Conservation (phyloP, 2,888 invertebrate species). For the Phanerotoma sp. region DNA sequence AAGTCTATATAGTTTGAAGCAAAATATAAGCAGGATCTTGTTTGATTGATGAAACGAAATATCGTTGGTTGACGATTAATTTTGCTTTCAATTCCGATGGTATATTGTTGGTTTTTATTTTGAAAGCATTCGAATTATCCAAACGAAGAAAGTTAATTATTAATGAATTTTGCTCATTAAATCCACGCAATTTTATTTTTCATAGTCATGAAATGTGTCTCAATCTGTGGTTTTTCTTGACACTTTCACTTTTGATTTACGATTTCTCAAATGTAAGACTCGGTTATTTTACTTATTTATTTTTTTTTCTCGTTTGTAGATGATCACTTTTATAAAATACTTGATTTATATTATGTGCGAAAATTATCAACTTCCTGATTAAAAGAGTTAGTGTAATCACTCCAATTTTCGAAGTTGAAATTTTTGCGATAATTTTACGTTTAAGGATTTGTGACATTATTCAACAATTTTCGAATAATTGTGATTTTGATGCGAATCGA, state of each 20-base stretch:
- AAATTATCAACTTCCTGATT: no score
- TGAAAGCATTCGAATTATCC: neutral
- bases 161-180: neutral
- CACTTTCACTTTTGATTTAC: slow-evolving; percentile 13
- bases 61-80: neutral
- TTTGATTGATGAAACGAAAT: neutral
- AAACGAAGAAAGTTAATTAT: neutral
- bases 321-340: no score
- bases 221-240: neutral
- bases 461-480: no score
- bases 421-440: no score
- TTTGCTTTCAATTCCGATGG: neutral
- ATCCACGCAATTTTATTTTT: neutral
- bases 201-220: slow-evolving; percentile 3
- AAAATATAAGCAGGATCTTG: neutral
- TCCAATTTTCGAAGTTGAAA: no score
- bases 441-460: no score
- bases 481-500: no score
- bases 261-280: slow-evolving; percentile 5
- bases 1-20: neutral
- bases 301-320: no score
- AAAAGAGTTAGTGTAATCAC: no score
- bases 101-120: neutral
- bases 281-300: no score
- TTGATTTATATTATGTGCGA: no score